Evolutionary conservation across 2,888 invertebrate genomes (phyloP).

Genomic region (Eulithis prunata): DNA sequence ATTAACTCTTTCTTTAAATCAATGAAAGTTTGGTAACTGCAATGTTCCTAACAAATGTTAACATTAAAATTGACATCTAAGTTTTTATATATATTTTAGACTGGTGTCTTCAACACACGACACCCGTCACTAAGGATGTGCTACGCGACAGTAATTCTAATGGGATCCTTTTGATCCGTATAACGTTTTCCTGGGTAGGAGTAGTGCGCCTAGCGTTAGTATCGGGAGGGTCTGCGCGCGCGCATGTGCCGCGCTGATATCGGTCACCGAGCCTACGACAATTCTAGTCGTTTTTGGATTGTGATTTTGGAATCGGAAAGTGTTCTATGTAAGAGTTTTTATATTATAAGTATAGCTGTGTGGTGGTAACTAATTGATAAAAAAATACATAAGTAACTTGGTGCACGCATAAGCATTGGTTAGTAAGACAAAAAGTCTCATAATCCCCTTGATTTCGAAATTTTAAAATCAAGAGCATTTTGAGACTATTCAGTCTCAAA

Average conservation of each 20-base stretch:
- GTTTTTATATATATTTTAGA: too few relatives aligned
- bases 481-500: too few relatives aligned
- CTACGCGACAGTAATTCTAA: slow-evolving; percentile 66
- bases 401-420: too few relatives aligned
- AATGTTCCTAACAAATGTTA: too few relatives aligned
- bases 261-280: slow-evolving; percentile 33
- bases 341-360: background rate
- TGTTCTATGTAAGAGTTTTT: slow-evolving; percentile 15
- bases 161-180: slow-evolving; percentile 53
- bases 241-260: slow-evolving; percentile 49
- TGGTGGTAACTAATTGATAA: background rate
- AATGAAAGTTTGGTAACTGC: too few relatives aligned
- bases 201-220: slow-evolving; percentile 62
- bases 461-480: too few relatives aligned
- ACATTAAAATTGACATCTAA: too few relatives aligned
- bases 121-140: slow-evolving; percentile 14
- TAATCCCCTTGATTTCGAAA: too few relatives aligned
- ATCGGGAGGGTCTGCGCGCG: slow-evolving; percentile 61
- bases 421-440: too few relatives aligned
- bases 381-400: too few relatives aligned
- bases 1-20: too few relatives aligned
- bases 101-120: slow-evolving; percentile 18
- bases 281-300: background rate
- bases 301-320: background rate
- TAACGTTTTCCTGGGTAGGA: slow-evolving; percentile 61